Base-by-base conservation (phyloP, 1,140 invertebrate genomes). In the Zaprionus camerounensis region DNA sequence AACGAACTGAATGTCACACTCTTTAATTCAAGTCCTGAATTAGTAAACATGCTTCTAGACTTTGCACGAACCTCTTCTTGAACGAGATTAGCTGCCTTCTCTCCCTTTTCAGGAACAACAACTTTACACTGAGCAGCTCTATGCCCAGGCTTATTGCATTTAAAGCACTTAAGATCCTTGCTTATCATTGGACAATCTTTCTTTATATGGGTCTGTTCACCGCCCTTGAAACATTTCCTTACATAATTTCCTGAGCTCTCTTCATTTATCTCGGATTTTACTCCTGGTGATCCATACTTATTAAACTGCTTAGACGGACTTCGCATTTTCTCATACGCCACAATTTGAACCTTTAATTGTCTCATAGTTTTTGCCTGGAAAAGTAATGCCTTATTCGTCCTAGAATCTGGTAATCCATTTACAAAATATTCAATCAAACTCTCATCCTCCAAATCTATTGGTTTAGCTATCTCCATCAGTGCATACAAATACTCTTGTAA, bases 361-460 rank as follows among this genome's bases (percentile, higher is more conserved):
- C 34, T 62, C 36, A 71, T 71, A 6, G 13, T 71, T 36, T 26
- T 63, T 34, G 56, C 17, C 20, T 58, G 34, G 15, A 20, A 36
- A 17, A 58, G 34, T 58, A 38, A 22, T 22, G 34, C 34, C 24
- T 68, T 68, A 53, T 71, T 71, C 4, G 36, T 38, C 5, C 51
- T 44, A n/a, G 38, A 67, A 56, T 76, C 74, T 26, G 68, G 67
- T 11, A 71, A 59, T 12, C 64, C 69, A 28, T 69, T 56, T 9
- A 56, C 15, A 31, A 56, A 56, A n/a, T 56, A 56, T 56, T 56
- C 53, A 13, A 56, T 28, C 11, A 56, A 17, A 31, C 13, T 56
- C 7, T 34, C 53, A 56, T 56, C 53, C n/a, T 56, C 53, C 15
- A 56, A 31, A 1, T 31, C 53, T 56, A 56, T 56, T 31, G 28